A percentile compares a stretch with the other conserved stretches of the same genome.
Evolutionary conservation across 2,797 vertebrate species (phyloP).

Genomic region (Hypotaenidia philippensis): DNA sequence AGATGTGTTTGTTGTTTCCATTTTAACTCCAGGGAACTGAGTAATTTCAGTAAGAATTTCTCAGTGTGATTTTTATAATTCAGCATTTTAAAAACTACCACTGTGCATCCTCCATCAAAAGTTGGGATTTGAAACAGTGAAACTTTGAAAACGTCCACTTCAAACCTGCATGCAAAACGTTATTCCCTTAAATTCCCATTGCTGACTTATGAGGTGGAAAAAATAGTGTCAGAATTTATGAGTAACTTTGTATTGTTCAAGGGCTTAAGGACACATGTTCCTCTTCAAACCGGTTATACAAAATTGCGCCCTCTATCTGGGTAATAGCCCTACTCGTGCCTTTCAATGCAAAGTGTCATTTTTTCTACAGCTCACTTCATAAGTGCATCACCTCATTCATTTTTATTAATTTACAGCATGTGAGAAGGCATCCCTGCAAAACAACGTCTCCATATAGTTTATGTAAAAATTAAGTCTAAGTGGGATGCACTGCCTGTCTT

Average conservation of each 20-base stretch:
- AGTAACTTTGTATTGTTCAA: not conserved
- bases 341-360: not conserved
- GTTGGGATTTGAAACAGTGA: not conserved
- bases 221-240: not conserved
- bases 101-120: not conserved
- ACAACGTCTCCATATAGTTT: not conserved
- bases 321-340: not conserved
- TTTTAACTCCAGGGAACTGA: constrained; percentile 21
- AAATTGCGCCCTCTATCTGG: not conserved
- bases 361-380: not conserved
- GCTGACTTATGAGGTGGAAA: not conserved
- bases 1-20: constrained; percentile 17
- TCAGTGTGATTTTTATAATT: constrained; percentile 15
- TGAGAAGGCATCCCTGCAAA: not conserved
- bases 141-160: not conserved
- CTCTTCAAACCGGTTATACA: not conserved
- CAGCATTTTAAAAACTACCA: not conserved
- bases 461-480: not conserved
- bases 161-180: not conserved
- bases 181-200: not conserved
- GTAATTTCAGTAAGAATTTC: constrained; percentile 36
- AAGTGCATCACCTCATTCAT: not conserved
- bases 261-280: not conserved
- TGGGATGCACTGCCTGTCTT: not conserved
- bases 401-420: not conserved